A percentile compares a stretch with the other conserved stretches of the same genome.
Evolutionary conservation across 2,113 vertebrate genomes (phyloP).

Genomic region (Setophaga coronata): DNA sequence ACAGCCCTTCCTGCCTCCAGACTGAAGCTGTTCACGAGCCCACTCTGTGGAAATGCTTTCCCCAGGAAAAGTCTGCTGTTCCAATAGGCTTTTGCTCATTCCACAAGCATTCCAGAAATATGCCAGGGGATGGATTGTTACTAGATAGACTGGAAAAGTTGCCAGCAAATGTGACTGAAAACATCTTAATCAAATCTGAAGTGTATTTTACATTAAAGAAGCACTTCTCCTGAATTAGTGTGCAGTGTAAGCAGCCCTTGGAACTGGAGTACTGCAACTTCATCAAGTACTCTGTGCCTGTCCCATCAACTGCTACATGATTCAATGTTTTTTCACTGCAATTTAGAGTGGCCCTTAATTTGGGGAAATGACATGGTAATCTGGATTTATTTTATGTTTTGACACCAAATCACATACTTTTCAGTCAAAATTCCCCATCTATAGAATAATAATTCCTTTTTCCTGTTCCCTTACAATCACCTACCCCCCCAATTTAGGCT

Average conservation of each 20-base stretch:
- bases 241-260: background rate
- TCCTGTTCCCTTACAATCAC: background rate
- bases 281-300: background rate
- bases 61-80: background rate
- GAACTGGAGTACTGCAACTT: background rate
- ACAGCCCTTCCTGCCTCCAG: background rate
- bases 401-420: background rate
- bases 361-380: background rate
- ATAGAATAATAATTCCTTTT: background rate
- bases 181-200: background rate
- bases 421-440: background rate
- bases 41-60: background rate
- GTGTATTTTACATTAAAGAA: background rate
- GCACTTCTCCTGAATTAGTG: background rate
- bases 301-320: background rate
- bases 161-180: background rate
- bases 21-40: rapidly evolving
- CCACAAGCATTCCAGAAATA: background rate
- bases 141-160: background rate
- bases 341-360: background rate
- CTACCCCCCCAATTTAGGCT: background rate
- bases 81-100: background rate
- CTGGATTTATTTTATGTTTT: background rate
- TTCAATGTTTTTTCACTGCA: background rate
- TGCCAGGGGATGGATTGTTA: background rate